phyloP scores from a whole-genome alignment of 1,140 invertebrate genomes.

The Euura lappo region DNA sequence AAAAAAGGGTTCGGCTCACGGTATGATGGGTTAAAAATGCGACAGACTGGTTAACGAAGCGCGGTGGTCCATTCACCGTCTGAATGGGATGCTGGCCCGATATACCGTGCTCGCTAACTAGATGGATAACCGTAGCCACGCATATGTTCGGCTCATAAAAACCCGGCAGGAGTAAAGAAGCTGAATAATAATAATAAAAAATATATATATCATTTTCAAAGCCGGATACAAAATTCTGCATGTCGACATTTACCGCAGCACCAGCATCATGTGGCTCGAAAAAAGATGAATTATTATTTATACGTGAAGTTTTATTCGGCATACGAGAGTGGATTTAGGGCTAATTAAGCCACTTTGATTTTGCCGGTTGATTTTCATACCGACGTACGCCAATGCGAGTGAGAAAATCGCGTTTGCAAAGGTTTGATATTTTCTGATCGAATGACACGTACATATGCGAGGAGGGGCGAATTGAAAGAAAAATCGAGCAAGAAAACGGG shows the following conservation, averaged over 20 bases:
- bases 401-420: neutral
- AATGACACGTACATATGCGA: neutral
- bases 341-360: too few species aligned
- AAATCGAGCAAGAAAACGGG: neutral
- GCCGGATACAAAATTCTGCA: too few species aligned
- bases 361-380: constrained; percentile 15
- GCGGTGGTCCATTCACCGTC: constrained; percentile 58
- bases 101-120: constrained; percentile 45
- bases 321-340: too few species aligned
- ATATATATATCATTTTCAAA: too few species aligned
- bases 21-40: constrained; percentile 53
- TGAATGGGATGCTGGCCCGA: constrained; percentile 57
- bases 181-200: too few species aligned
- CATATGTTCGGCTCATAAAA: constrained; percentile 43
- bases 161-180: neutral
- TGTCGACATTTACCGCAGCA: too few species aligned
- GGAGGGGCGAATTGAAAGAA: neutral
- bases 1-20: constrained; percentile 52
- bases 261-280: too few species aligned
- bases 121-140: constrained; percentile 44
- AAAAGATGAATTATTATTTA: too few species aligned
- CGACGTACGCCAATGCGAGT: constrained; percentile 10
- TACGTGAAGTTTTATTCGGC: too few species aligned
- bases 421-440: neutral
- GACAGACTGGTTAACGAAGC: constrained; percentile 64